A percentile compares a stretch with the other conserved stretches of the same genome.
Evolutionary conservation across 2,888 invertebrate species (phyloP).

Genomic region (Drepana falcataria): DNA sequence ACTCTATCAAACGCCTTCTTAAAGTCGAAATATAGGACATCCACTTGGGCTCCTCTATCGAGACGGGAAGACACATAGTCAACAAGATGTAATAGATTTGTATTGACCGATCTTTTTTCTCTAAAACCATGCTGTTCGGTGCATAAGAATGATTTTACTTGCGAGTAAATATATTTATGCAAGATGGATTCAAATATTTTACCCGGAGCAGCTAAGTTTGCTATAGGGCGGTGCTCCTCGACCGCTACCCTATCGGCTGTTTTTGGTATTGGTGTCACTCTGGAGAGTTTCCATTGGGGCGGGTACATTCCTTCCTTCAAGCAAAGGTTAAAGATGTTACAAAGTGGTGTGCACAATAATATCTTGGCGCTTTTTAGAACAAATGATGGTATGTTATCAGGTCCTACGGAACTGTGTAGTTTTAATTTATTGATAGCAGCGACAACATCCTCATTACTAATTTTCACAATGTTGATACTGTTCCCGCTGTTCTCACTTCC

Average conservation of each 20-base stretch:
- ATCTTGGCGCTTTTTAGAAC: background rate
- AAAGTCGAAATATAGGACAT: no score
- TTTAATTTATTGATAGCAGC: background rate
- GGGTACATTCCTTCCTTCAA: background rate
- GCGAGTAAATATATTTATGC: background rate
- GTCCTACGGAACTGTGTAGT: background rate
- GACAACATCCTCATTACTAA: no score
- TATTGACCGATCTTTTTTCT: conserved; percentile 9
- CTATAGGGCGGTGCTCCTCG: conserved; percentile 5
- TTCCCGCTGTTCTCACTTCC: no score
- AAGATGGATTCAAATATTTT: conserved; percentile 5
- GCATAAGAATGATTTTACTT: conserved; percentile 3
- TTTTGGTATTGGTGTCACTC: conserved; percentile 5
- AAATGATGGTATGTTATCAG: conserved; percentile 1
- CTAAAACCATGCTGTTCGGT: conserved; percentile 13
- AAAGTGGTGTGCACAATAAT: background rate
- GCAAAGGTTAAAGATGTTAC: conserved; percentile 1
- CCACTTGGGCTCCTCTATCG: conserved; percentile 8
- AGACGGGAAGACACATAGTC: conserved; percentile 5
- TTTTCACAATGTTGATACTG: no score
- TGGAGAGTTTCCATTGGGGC: conserved; percentile 2
- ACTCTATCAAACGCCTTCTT: no score
- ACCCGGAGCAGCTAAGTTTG: background rate
- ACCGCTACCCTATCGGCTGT: background rate
- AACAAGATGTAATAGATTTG: conserved; percentile 9